Evolutionary conservation across 2,797 vertebrate genomes (phyloP).

Genomic region (Rhincodon typus): DNA sequence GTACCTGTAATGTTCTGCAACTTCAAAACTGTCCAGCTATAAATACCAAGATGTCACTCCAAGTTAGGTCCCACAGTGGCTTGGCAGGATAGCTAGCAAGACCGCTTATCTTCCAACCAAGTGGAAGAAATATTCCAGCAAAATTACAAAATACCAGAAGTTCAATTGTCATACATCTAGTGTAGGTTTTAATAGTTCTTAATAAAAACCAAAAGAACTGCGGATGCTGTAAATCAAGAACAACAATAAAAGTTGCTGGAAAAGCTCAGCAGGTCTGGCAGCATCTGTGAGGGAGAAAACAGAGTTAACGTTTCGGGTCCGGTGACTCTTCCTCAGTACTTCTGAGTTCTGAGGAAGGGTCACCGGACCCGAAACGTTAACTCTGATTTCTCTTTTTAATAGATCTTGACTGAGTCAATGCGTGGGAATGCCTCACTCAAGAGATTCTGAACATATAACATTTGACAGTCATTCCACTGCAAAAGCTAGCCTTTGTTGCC

Average conservation of each 20-base stretch:
- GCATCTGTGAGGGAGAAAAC: too few relatives aligned
- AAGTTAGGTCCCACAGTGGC: neutral
- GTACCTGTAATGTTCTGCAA: neutral
- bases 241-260: too few relatives aligned
- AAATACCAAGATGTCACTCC: neutral
- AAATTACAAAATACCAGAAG: neutral
- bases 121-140: neutral
- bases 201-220: too few relatives aligned
- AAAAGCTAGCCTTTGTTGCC: neutral
- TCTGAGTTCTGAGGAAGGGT: too few relatives aligned
- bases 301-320: too few relatives aligned
- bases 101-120: neutral
- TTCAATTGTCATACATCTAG: neutral
- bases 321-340: too few relatives aligned
- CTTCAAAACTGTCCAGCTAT: neutral
- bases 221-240: too few relatives aligned
- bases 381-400: neutral
- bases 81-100: neutral
- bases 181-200: neutral
- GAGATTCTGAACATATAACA: neutral
- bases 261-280: too few relatives aligned
- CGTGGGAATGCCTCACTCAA: neutral
- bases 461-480: neutral
- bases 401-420: neutral
- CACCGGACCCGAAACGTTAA: too few relatives aligned